phyloP scores from a whole-genome alignment of 2,797 vertebrate genomes.

The Stomatorhinus walkeri region DNA sequence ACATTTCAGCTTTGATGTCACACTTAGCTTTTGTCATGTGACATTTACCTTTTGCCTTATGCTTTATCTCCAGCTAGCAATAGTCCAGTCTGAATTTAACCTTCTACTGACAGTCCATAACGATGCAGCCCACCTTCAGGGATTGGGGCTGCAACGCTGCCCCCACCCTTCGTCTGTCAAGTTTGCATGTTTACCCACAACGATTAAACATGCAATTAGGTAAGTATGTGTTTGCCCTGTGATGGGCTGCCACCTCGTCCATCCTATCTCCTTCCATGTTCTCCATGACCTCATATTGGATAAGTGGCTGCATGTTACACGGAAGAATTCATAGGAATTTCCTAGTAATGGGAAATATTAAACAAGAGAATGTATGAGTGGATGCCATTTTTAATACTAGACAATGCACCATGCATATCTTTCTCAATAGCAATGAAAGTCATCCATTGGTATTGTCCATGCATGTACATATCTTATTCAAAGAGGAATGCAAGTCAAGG shows the following conservation, averaged over 20 bases:
- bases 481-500: not conserved
- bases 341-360: not conserved
- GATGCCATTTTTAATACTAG: not conserved
- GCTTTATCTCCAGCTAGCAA: not conserved
- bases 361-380: not conserved
- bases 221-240: not conserved
- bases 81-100: not conserved
- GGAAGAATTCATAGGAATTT: not conserved
- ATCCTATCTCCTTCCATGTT: not conserved
- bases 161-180: not conserved
- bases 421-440: not conserved
- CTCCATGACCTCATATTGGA: not conserved
- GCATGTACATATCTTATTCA: not conserved
- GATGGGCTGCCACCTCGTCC: not conserved
- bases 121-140: not conserved
- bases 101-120: not conserved
- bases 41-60: not conserved
- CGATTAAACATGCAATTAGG: not conserved
- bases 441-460: not conserved
- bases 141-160: not conserved
- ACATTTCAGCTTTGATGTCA: not conserved
- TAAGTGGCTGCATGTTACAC: not conserved
- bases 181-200: not conserved
- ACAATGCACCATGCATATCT: not conserved
- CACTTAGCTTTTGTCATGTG: not conserved